Conservation (phyloP, 2,113 vertebrate species). For the Mastomys coucha region DNA sequence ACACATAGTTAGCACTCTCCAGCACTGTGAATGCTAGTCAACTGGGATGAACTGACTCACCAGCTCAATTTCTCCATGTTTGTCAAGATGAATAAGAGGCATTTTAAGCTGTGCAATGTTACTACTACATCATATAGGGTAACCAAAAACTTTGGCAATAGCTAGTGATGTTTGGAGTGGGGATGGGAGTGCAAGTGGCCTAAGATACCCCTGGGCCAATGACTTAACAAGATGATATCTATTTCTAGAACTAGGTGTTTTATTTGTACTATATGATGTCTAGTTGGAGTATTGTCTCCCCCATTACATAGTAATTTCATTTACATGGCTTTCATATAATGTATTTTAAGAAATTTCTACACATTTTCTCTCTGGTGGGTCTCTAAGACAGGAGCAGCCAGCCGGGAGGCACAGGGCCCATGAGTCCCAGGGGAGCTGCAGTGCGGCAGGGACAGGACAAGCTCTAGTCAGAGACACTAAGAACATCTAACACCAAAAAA, state of each 20-base stretch:
- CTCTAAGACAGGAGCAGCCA: too few species aligned
- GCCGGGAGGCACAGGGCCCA: too few species aligned
- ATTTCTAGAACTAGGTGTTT: background rate
- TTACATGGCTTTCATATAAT: background rate
- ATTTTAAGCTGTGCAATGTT: background rate
- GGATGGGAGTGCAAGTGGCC: background rate
- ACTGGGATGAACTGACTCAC: background rate
- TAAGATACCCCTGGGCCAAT: background rate
- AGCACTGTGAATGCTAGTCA: background rate
- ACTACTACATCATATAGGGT: background rate
- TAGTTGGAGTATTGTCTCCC: background rate
- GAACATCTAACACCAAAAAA: too few species aligned
- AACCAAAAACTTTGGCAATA: background rate
- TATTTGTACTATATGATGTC: background rate
- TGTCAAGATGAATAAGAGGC: background rate
- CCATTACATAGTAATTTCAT: background rate
- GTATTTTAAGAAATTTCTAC: background rate
- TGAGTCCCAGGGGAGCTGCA: too few species aligned
- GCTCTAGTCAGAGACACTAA: too few species aligned
- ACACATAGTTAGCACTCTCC: background rate
- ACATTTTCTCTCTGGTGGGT: too few species aligned
- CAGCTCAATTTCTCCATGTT: background rate
- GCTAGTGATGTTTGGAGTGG: background rate
- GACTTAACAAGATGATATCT: background rate
- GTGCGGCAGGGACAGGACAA: too few species aligned